Evolutionary conservation across 2,888 invertebrate genomes (phyloP).

Genomic region (Pilophorus perplexus): DNA sequence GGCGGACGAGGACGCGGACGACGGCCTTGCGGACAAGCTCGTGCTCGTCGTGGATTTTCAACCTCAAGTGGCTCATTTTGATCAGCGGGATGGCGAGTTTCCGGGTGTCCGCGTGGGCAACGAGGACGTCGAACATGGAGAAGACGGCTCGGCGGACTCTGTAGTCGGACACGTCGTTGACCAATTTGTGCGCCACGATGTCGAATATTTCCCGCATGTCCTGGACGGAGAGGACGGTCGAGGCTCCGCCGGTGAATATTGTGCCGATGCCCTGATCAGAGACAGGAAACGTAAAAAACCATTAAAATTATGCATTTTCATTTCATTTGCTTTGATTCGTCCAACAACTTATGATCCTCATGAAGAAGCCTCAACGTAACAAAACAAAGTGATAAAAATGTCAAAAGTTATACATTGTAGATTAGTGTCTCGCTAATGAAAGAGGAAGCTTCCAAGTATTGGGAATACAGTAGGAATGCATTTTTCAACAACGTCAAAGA

Average conservation of each 20-base stretch:
- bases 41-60: slow-evolving; percentile 49
- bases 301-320: too few relatives aligned
- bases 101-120: slow-evolving; percentile 28
- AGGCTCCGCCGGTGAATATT: slow-evolving; percentile 38
- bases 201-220: slow-evolving; percentile 44
- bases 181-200: slow-evolving; percentile 44
- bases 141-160: slow-evolving; percentile 48
- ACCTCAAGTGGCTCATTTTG: slow-evolving; percentile 45
- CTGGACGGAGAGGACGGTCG: slow-evolving; percentile 43
- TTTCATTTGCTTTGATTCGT: too few relatives aligned
- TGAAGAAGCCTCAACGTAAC: too few relatives aligned
- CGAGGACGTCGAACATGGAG: slow-evolving; percentile 46
- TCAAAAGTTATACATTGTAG: too few relatives aligned
- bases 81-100: slow-evolving; percentile 42
- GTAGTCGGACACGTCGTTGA: slow-evolving; percentile 45
- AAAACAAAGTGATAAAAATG: too few relatives aligned
- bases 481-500: too few relatives aligned
- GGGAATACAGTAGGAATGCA: too few relatives aligned
- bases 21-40: slow-evolving; percentile 49
- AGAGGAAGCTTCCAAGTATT: too few relatives aligned
- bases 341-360: too few relatives aligned
- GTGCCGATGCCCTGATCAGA: slow-evolving; percentile 46
- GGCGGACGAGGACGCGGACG: slow-evolving; percentile 47
- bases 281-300: too few relatives aligned
- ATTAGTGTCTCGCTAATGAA: too few relatives aligned